Evolutionary conservation across 2,888 invertebrate species (phyloP), one percentile per base, ranked within the genome.

Genomic region (Cantharis lateralis): DNA sequence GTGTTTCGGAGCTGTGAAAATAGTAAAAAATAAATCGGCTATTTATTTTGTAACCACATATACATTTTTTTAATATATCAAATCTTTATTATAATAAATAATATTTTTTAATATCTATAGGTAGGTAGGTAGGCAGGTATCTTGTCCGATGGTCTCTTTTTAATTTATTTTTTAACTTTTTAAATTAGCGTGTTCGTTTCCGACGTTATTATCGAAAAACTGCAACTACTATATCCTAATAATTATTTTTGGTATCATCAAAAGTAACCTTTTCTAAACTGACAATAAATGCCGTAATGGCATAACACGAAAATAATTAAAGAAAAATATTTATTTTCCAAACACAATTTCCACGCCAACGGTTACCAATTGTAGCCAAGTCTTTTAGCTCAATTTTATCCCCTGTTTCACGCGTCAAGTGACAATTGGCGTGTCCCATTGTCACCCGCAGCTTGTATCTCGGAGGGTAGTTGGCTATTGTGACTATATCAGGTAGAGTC

Each of bases 41-140:
- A 85, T 86, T 85, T 85, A 86, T 86, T 85, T 82, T 85, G 84
- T 84, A 81, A 80, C 83, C 83, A 84, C 85, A 86, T 86, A 86
- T 86, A 86, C 86, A 86, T 85, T 85, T 86, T 86, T 84, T 83
- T 84, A 84, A 85, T 87, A 86, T 32, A 32, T 32, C 32, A 32
- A 86, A 86, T 86, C 85, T 85, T 85, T 82, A 85, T 82, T 82
- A 82, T 82, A 81, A 85, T 85, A 84, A 85, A 85, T 85, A 84
- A 82, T 80, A 70, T 64, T 70, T 76, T 79, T 71, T 79, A 73
- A 3, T 18, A 18, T 18, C 18, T 18, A 18, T 18, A 9, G 24
- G 24, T 24, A 24, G 24, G 9, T 24, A 9, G 24, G 24, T 24
- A 24, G 24, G 24, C 9, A 24, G 24, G 24, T 75, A 68, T 78